Evolutionary conservation across 2,113 vertebrate genomes (phyloP).

Genomic region (Platycercus adscitus): DNA sequence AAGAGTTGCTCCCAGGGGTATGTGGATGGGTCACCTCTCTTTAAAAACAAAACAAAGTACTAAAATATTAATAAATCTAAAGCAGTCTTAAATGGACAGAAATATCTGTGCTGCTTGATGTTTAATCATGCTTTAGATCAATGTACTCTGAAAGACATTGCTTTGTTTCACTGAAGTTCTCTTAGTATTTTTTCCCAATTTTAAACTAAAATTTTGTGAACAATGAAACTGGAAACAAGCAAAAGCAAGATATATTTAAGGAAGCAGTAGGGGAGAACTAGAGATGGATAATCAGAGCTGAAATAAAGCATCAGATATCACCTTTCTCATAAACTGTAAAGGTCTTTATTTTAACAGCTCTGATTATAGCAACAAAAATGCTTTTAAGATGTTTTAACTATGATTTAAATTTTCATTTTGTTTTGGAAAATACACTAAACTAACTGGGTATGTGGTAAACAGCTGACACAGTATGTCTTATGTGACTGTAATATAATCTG

Average conservation of each 20-base stretch:
- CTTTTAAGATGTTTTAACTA: slow-evolving; percentile 33
- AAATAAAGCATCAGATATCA: background rate
- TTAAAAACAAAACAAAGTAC: background rate
- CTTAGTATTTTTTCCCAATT: background rate
- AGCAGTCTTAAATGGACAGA: background rate
- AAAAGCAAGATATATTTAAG: background rate
- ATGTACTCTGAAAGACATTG: background rate
- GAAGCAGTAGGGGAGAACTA: background rate
- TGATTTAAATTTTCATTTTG: slow-evolving; percentile 61
- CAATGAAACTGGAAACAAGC: slow-evolving; percentile 2
- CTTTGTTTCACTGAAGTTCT: background rate
- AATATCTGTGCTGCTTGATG: background rate
- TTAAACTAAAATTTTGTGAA: background rate
- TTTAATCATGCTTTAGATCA: background rate
- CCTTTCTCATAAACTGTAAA: background rate
- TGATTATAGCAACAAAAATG: slow-evolving; percentile 60
- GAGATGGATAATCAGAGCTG: background rate
- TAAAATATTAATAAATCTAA: background rate
- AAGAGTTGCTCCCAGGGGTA: background rate
- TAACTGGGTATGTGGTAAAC: slow-evolving; percentile 28
- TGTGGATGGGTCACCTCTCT: background rate
- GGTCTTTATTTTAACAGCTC: slow-evolving; percentile 3
- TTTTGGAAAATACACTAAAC: slow-evolving; percentile 59
- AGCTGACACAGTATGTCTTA: slow-evolving; percentile 34
- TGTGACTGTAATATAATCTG: slow-evolving; percentile 35